Percentiles rank a stretch among this genome's conserved stretches.
These are phyloP conservation scores for Anabacerthia variegaticeps DNA, from an alignment of 2,797 vertebrate species.

Conservation along the genomic window DNA sequence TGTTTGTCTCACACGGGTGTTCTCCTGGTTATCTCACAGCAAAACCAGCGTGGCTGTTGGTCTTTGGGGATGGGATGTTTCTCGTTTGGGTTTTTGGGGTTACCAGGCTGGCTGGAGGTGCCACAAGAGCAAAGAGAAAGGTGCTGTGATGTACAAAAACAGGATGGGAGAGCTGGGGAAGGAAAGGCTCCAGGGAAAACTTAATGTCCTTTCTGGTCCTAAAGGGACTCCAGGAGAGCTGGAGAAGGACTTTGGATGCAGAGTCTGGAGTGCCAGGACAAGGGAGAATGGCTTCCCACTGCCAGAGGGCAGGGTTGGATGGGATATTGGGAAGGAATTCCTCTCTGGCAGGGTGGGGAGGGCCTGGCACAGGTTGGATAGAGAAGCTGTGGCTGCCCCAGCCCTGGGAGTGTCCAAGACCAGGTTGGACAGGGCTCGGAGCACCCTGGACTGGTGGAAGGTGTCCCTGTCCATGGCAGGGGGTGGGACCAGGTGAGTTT, in stretches of 20 bases:
- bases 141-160: background rate
- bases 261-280: background rate
- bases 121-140: rapidly evolving
- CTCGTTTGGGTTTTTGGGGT: background rate
- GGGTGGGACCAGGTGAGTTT: too few relatives aligned
- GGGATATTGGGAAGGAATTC: background rate
- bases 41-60: rapidly evolving
- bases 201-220: background rate
- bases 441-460: too few relatives aligned
- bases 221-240: background rate
- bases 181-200: background rate
- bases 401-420: too few relatives aligned
- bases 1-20: background rate
- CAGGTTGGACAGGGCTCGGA: too few relatives aligned
- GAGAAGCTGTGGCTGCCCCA: too few relatives aligned
- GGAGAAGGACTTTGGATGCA: background rate
- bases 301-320: rapidly evolving
- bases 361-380: background rate
- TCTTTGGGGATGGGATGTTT: rapidly evolving
- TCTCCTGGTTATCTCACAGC: background rate
- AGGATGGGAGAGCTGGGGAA: background rate
- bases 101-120: background rate
- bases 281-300: background rate
- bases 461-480: too few relatives aligned
- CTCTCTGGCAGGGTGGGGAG: background rate